Evolutionary conservation across 2,888 invertebrate species (phyloP).

Genomic region (Drosophila merina): DNA sequence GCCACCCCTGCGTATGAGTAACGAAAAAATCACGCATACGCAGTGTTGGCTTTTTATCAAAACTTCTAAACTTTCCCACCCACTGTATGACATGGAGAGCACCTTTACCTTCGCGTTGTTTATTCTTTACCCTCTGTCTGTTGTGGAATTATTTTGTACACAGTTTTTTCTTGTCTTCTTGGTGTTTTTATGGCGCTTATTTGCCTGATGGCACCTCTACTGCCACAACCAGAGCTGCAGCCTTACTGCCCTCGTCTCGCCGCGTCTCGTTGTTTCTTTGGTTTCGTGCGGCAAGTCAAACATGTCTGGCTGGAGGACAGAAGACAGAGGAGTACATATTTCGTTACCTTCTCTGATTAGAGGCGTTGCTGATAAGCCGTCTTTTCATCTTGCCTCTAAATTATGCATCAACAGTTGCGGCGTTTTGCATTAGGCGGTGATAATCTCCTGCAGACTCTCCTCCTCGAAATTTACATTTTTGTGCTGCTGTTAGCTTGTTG

Average conservation of each 20-base stretch:
- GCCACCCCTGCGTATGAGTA: background rate
- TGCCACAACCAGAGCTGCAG: slow-evolving; percentile 4
- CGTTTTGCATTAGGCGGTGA: slow-evolving; percentile 55
- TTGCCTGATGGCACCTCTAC: slow-evolving; percentile 32
- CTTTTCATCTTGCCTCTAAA: slow-evolving; percentile 43
- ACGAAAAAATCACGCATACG: background rate
- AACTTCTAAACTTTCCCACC: background rate
- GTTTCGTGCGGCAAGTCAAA: slow-evolving; percentile 48
- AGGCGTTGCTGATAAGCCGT: slow-evolving; percentile 61
- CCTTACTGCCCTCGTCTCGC: slow-evolving; percentile 2
- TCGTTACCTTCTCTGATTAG: slow-evolving; percentile 58
- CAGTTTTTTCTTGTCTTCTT: slow-evolving; percentile 53
- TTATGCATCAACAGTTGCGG: slow-evolving; percentile 59
- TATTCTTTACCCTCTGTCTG: slow-evolving; percentile 62
- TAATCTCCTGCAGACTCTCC: slow-evolving; percentile 46
- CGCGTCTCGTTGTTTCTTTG: slow-evolving; percentile 15
- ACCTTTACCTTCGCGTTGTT: slow-evolving; percentile 54
- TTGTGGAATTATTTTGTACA: slow-evolving; percentile 70
- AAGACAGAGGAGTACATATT: slow-evolving; percentile 1
- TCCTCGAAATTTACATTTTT: slow-evolving; percentile 34
- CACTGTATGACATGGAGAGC: slow-evolving; percentile 30
- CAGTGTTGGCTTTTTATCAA: too few relatives aligned
- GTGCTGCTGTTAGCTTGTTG: slow-evolving; percentile 9
- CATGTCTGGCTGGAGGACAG: slow-evolving; percentile 34
- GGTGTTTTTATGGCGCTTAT: slow-evolving; percentile 55